Base-by-base conservation (phyloP, 2,888 invertebrate genomes). In the Eupithecia subfuscata region DNA sequence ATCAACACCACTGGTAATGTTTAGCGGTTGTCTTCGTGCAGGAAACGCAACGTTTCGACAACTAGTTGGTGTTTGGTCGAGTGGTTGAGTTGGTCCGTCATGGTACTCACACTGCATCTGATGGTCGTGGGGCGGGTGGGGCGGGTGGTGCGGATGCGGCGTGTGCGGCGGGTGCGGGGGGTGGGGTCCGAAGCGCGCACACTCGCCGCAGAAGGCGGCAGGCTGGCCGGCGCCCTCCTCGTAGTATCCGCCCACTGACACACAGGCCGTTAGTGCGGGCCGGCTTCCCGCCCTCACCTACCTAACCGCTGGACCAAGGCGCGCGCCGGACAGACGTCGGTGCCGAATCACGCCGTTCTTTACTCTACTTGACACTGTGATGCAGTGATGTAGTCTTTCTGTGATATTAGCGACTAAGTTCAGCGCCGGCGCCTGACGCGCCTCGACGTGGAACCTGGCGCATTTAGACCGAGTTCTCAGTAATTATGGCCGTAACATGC, bases 231-330 rank as follows among this genome's bases (percentile, higher is more conserved):
- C 89, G 87, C 86, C 91, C 85, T 94, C 94, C 85, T 92, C 93
- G 92, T 94, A 95, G 93, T 93, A 95, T 84, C 92, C 92, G 89
- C 91, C 94, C 92, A 94, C 93, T 94, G 93, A 90, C 92, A 93
- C 92, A 93, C 92, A 92, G 91, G 90, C 90, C 88, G 89, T 89
- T 90, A 90, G 82, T 82, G 83, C 83, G 79, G 77, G 82, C 78
- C 81, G 82, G 73, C 80, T 81, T 83, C 82, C 79, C 82, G 79
- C 69, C 82, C 76, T 73, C 84, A 90, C 92, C 93, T 92, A 92
- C 92, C 92, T 91, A 91, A 70, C 69, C 73, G 63, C 48, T 40
- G 68, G 70, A 63, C 60, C 56, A 40, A 65, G 69, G 14, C 72
- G 67, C 77, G 71, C 78, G 71, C 75, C 72, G 75, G 69, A 73